Percentiles rank a stretch among this genome's conserved stretches.
phyloP scores from a whole-genome alignment of 2,797 vertebrate genomes.

The Lophotriccus pileatus region DNA sequence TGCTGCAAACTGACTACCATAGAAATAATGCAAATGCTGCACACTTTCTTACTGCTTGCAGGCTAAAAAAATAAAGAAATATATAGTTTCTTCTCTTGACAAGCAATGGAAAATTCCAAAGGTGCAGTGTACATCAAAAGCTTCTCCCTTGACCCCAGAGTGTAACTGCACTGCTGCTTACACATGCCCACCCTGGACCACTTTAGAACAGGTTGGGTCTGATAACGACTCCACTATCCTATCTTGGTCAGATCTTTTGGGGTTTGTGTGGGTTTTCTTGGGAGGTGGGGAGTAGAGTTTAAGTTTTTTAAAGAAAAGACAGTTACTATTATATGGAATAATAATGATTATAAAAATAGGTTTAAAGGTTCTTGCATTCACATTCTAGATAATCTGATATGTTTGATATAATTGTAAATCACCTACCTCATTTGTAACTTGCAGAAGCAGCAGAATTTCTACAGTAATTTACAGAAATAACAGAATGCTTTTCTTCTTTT shows the following conservation, averaged over 20 bases:
- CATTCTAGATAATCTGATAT: not conserved
- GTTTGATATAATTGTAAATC: not conserved
- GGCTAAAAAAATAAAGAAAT: not conserved
- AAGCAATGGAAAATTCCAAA: not conserved
- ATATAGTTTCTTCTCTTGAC: not conserved
- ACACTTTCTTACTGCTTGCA: not conserved
- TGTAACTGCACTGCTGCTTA: not conserved
- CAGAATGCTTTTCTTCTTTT: not conserved
- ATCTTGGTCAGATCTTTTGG: not conserved
- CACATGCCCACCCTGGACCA: not conserved
- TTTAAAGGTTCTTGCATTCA: not conserved
- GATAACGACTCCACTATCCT: not conserved
- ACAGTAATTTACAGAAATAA: not conserved
- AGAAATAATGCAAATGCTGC: not conserved
- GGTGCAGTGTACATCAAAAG: not conserved
- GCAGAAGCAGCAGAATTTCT: not conserved
- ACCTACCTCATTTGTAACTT: not conserved
- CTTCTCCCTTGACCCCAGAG: not conserved
- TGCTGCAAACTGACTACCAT: not conserved
- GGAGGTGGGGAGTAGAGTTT: rapidly evolving
- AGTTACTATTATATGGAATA: not conserved
- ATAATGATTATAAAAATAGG: not conserved
- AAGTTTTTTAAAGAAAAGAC: not conserved
- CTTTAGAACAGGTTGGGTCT: not conserved
- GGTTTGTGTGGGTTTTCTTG: not conserved